Evolutionary conservation across 2,113 vertebrate genomes (phyloP).

Genomic region (Chaetodon trifascialis): DNA sequence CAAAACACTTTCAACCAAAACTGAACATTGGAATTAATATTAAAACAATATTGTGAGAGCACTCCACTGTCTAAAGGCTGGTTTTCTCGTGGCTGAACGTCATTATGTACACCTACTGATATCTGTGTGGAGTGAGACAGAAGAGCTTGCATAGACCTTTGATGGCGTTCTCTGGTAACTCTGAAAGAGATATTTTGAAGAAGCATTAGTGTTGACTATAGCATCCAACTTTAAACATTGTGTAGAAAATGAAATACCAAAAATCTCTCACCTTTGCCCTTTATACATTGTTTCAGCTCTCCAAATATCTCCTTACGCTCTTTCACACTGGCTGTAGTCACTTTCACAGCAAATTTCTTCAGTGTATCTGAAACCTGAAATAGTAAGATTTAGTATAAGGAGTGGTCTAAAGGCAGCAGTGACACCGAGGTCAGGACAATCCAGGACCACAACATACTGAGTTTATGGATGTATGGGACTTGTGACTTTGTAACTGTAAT

Average conservation of each 20-base stretch:
- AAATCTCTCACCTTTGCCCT: conserved; percentile 88
- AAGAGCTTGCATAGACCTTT: conserved; percentile 97
- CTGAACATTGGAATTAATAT: background rate
- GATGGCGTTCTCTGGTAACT: conserved; percentile 90
- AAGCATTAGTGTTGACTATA: background rate
- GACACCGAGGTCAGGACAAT: background rate
- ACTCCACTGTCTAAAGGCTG: too few species aligned
- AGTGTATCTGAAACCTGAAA: conserved; percentile 92
- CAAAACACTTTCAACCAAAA: background rate
- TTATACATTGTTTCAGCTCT: conserved; percentile 90
- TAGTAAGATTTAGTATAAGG: background rate
- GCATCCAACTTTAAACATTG: background rate
- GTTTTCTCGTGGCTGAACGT: background rate
- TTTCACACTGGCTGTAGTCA: conserved; percentile 95
- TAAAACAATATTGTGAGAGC: background rate
- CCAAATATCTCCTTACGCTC: conserved; percentile 92
- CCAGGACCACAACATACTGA: background rate
- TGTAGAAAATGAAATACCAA: background rate
- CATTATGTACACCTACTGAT: conserved; percentile 84
- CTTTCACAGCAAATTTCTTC: conserved; percentile 95
- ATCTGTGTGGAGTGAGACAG: conserved; percentile 96
- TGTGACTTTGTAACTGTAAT: too few species aligned
- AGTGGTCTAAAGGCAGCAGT: background rate
- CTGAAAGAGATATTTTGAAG: conserved; percentile 57
- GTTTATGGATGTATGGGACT: background rate